Percentiles rank a stretch among this genome's conserved stretches.
Evolutionary conservation across 2,888 invertebrate species (phyloP).

Genomic region (Dermolepida albohirtum): DNA sequence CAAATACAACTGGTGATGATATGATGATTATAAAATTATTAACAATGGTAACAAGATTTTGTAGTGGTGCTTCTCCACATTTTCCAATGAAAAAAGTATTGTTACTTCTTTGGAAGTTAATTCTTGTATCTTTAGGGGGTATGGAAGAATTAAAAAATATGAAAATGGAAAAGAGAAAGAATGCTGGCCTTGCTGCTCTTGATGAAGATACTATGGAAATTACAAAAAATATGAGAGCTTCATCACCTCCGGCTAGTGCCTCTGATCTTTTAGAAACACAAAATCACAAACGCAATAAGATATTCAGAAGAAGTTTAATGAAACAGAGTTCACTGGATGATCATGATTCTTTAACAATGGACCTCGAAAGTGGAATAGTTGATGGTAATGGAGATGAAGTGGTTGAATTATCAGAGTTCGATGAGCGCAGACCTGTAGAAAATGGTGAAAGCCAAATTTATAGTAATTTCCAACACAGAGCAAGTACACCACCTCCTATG

Average conservation of each 20-base stretch:
- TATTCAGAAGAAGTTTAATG: conserved; percentile 82
- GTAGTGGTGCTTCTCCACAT: conserved; percentile 95
- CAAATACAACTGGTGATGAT: conserved; percentile 79
- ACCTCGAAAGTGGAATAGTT: conserved; percentile 73
- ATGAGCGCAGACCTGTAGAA: conserved; percentile 67
- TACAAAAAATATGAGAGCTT: conserved; percentile 93
- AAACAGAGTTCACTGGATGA: conserved; percentile 95
- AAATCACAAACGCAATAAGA: conserved; percentile 80
- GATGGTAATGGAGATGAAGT: conserved; percentile 72
- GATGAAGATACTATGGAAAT: conserved; percentile 96
- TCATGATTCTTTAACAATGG: conserved; percentile 78
- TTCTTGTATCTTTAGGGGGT: conserved; percentile 92
- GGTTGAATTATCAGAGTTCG: conserved; percentile 67
- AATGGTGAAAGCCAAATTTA: conserved; percentile 54
- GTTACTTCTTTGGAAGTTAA: conserved; percentile 93
- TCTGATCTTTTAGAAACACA: conserved; percentile 89
- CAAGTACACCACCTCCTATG: conserved; percentile 59
- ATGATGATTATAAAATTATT: conserved; percentile 88
- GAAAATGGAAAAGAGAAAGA: conserved; percentile 77
- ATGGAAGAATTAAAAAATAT: conserved; percentile 83
- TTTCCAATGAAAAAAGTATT: conserved; percentile 99
- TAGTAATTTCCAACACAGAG: conserved; percentile 58
- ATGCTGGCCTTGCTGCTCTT: conserved; percentile 78
- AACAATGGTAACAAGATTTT: conserved; percentile 96
- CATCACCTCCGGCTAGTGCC: conserved; percentile 94